Evolutionary conservation across 2,113 vertebrate genomes (phyloP).

Genomic region (Athene cunicularia): DNA sequence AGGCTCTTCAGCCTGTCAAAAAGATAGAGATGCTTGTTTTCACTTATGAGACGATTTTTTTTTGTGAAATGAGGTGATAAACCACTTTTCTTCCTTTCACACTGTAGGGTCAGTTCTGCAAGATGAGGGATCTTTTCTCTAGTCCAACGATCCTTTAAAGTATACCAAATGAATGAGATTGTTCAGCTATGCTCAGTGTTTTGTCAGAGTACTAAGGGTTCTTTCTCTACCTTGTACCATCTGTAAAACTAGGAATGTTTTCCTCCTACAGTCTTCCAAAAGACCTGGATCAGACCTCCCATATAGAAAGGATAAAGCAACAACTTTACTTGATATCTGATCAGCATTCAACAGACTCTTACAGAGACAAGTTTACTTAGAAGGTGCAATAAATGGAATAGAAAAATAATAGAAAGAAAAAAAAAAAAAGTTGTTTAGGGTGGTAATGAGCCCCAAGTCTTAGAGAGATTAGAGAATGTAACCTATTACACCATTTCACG

Average conservation of each 20-base stretch:
- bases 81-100: neutral
- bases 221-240: neutral
- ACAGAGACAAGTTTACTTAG: neutral
- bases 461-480: neutral
- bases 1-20: neutral
- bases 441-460: neutral
- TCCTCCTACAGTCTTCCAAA: neutral
- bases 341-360: neutral
- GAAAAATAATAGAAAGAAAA: slow-evolving; percentile 1
- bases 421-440: neutral
- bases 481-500: neutral
- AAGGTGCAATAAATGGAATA: neutral
- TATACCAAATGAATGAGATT: neutral
- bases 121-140: neutral
- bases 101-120: neutral
- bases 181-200: neutral
- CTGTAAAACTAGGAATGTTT: neutral
- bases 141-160: neutral
- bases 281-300: neutral
- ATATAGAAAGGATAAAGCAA: neutral
- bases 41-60: neutral
- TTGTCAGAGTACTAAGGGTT: neutral
- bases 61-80: neutral
- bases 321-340: neutral
- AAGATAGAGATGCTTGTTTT: neutral